Evolutionary conservation across 2,113 vertebrate species (phyloP).

Genomic region (Cyprinodon brontotheroides): DNA sequence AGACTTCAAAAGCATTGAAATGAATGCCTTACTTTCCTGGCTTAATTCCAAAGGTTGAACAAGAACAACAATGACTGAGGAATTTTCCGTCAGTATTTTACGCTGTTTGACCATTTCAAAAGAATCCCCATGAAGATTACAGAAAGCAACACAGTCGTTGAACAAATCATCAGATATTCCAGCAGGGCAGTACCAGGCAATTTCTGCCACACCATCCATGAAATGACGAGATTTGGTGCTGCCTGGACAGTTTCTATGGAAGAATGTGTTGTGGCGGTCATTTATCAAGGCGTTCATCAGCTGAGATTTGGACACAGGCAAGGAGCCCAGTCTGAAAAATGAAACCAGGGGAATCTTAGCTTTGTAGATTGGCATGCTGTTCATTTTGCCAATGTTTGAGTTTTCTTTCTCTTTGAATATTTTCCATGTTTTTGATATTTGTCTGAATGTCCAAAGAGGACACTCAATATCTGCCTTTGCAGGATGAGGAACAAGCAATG

Average conservation of each 20-base stretch:
- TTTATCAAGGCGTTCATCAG: slow-evolving; percentile 79
- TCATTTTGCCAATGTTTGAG: slow-evolving; percentile 20
- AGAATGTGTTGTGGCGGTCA: slow-evolving; percentile 67
- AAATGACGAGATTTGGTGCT: slow-evolving; percentile 69
- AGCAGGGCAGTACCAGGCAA: slow-evolving; percentile 82
- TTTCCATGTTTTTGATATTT: slow-evolving; percentile 78
- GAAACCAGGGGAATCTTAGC: slow-evolving; percentile 71
- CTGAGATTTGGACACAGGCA: slow-evolving; percentile 80
- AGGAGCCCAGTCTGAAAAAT: slow-evolving; percentile 77
- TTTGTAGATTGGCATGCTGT: slow-evolving; percentile 63
- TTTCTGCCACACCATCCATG: slow-evolving; percentile 80
- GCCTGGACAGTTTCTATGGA: slow-evolving; percentile 74
- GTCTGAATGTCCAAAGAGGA: slow-evolving; percentile 67
- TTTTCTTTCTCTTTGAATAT: slow-evolving; percentile 8
- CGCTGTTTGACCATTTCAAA: slow-evolving; percentile 54
- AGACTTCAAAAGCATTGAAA: slow-evolving; percentile 3
- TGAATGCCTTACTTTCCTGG: slow-evolving; percentile 7
- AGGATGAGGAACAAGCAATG: slow-evolving; percentile 75
- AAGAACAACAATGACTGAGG: slow-evolving; percentile 71
- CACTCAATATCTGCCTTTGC: slow-evolving; percentile 16
- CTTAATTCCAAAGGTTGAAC: slow-evolving; percentile 46
- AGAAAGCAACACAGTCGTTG: slow-evolving; percentile 53
- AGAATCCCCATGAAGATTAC: slow-evolving; percentile 70
- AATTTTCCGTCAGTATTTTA: slow-evolving; percentile 62
- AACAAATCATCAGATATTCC: slow-evolving; percentile 72